A percentile compares a stretch with the other conserved stretches of the same genome.
phyloP scores from a whole-genome alignment of 2,113 vertebrate genomes.

The Periophthalmus modestus region DNA sequence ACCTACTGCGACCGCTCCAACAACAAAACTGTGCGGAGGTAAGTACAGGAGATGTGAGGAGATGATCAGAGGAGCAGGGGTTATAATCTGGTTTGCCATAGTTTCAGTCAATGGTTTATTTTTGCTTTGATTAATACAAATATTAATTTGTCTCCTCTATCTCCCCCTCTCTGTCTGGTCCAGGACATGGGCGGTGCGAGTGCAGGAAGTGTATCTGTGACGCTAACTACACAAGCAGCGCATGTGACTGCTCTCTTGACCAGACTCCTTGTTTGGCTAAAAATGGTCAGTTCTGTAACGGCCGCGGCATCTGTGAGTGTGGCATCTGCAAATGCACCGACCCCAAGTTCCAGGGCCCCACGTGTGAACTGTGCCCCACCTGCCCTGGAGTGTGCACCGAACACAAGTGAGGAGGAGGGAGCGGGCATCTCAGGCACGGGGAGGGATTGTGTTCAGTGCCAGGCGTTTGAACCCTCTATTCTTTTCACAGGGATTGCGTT shows the following conservation, averaged over 20 bases:
- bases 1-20: conserved; percentile 95
- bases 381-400: conserved; percentile 90
- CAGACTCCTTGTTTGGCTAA: conserved; percentile 81
- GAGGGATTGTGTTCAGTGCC: too few relatives aligned
- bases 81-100: too few relatives aligned
- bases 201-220: conserved; percentile 88
- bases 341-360: conserved; percentile 92
- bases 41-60: too few relatives aligned
- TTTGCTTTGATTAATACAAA: too few relatives aligned
- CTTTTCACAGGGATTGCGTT: conserved; percentile 85
- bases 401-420: conserved; percentile 94
- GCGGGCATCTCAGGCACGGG: too few relatives aligned
- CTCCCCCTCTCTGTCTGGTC: too few relatives aligned
- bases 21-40: conserved; percentile 86
- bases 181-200: conserved; percentile 74
- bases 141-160: too few relatives aligned
- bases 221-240: conserved; percentile 82
- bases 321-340: conserved; percentile 91
- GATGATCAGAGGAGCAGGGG: too few relatives aligned
- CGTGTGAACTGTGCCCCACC: conserved; percentile 93
- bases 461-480: background rate
- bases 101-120: too few relatives aligned
- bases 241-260: conserved; percentile 91
- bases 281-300: conserved; percentile 92
- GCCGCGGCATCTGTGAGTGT: conserved; percentile 88